Evolutionary conservation across 2,113 vertebrate species (phyloP).

Genomic region (Tamias sibiricus): DNA sequence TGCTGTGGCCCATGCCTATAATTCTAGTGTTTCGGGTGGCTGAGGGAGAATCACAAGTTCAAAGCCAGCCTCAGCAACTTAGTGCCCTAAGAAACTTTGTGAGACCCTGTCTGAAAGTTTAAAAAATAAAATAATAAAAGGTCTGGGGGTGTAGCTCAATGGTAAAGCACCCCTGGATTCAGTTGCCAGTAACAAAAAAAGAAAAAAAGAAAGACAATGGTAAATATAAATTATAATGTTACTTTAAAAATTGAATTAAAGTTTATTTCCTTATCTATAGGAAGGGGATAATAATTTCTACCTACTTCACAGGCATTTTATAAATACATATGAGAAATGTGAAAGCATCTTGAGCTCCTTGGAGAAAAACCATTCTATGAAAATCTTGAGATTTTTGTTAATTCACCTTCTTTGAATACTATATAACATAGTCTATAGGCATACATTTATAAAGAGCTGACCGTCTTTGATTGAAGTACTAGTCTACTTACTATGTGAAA

Average conservation of each 20-base stretch:
- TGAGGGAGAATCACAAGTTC: too few relatives aligned
- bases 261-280: background rate
- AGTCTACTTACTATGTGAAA: conserved; percentile 16
- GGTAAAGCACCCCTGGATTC: too few relatives aligned
- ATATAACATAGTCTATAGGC: background rate
- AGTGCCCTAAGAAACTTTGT: too few relatives aligned
- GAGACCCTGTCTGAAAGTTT: too few relatives aligned
- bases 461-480: conserved; percentile 28
- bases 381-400: background rate
- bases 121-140: too few relatives aligned
- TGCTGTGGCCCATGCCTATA: background rate
- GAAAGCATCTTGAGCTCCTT: conserved; percentile 1
- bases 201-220: conserved; percentile 8
- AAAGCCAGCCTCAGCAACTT: too few relatives aligned
- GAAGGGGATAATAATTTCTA: background rate
- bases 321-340: background rate
- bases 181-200: too few relatives aligned
- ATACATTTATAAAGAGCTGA: conserved; percentile 9
- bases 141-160: too few relatives aligned
- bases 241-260: background rate
- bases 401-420: background rate
- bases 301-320: background rate
- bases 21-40: background rate
- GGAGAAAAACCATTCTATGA: background rate
- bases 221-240: conserved; percentile 37